These are phyloP conservation scores for Enteromius treurensis DNA, from an alignment of 2,797 vertebrate genomes.

Conservation along the genomic window DNA sequence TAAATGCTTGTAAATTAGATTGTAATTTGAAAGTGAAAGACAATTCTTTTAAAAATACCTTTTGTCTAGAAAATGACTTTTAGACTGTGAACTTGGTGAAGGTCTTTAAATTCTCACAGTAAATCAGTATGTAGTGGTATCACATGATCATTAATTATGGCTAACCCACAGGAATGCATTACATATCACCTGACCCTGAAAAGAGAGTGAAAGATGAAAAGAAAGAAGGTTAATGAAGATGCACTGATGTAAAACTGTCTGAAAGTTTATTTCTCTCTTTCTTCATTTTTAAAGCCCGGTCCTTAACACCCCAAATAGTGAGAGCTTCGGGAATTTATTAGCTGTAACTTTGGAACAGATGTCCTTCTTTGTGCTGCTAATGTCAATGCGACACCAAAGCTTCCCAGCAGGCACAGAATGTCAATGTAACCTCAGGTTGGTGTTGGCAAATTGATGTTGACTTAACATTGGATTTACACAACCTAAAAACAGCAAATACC, in stretches of 20 bases:
- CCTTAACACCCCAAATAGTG: background rate
- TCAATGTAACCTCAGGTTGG: too few relatives aligned
- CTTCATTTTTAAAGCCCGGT: background rate
- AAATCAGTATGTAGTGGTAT: constrained; percentile 10
- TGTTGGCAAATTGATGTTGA: too few relatives aligned
- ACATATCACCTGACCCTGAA: constrained; percentile 27
- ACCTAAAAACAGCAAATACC: too few relatives aligned
- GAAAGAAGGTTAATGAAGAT: background rate
- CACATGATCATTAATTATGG: constrained; percentile 15
- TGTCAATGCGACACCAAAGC: constrained; percentile 32
- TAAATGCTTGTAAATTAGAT: background rate
- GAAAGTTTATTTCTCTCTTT: background rate
- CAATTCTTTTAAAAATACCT: background rate
- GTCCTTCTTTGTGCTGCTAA: constrained; percentile 28
- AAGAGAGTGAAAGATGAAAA: background rate
- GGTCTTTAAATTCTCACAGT: constrained; percentile 7
- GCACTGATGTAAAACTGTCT: background rate
- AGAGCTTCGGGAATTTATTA: constrained; percentile 41
- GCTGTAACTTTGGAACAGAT: constrained; percentile 44
- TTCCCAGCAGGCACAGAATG: background rate
- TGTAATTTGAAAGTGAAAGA: background rate
- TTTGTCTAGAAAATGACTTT: background rate
- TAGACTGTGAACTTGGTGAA: background rate
- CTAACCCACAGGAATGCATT: constrained; percentile 18
- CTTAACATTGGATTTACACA: too few relatives aligned